phyloP scores from a whole-genome alignment of 1,140 invertebrate genomes.

The Drosophila athabasca region DNA sequence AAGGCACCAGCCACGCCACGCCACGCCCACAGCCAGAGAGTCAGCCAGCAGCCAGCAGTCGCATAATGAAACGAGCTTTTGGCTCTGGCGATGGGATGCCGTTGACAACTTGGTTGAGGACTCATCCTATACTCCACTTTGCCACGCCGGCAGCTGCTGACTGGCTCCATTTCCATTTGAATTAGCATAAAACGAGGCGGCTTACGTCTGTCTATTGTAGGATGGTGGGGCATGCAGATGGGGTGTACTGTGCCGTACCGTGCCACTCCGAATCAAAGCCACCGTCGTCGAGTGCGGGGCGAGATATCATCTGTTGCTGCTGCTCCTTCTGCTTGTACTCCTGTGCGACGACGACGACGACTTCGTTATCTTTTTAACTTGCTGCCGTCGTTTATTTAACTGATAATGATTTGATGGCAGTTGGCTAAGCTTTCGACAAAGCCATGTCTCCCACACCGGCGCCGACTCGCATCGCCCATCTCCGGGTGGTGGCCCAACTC shows the following conservation, averaged over 20 bases:
- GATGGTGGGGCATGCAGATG: conserved; percentile 11
- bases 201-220: conserved; percentile 77
- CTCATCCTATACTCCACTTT: conserved; percentile 19
- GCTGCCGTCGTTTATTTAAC: conserved; percentile 80
- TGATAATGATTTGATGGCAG: conserved; percentile 82
- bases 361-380: conserved; percentile 82
- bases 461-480: background rate
- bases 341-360: conserved; percentile 47
- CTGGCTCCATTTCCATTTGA: conserved; percentile 81
- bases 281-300: conserved; percentile 8
- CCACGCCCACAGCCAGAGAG: conserved; percentile 35
- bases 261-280: conserved; percentile 44
- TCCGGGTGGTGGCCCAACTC: background rate
- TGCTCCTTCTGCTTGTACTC: conserved; percentile 23
- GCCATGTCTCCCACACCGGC: conserved; percentile 25
- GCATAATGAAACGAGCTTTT: conserved; percentile 70
- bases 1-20: conserved; percentile 45
- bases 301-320: conserved; percentile 74
- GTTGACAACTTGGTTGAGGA: conserved; percentile 50
- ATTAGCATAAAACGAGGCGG: conserved; percentile 81
- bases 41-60: conserved; percentile 30
- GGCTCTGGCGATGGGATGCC: conserved; percentile 30
- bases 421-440: conserved; percentile 79
- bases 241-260: background rate
- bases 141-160: conserved; percentile 67